Conservation (phyloP, 2,888 invertebrate species). For the Campoplex nolae region DNA sequence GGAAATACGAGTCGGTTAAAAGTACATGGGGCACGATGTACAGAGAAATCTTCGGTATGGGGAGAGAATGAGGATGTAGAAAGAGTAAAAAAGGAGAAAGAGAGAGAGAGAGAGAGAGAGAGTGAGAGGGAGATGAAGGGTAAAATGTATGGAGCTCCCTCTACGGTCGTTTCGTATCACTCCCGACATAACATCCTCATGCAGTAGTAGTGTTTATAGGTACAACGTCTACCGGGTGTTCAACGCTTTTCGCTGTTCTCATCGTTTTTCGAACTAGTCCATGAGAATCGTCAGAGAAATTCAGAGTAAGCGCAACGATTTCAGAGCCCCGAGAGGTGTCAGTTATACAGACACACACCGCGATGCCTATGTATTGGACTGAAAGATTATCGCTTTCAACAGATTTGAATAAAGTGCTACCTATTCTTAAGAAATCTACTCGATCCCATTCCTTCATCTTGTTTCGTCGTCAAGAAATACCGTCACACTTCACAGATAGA, state of each 20-base stretch:
- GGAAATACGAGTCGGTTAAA: constrained; percentile 78
- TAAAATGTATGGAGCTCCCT: not conserved
- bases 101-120: too few relatives aligned
- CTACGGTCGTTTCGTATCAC: constrained; percentile 11
- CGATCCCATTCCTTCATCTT: constrained; percentile 41
- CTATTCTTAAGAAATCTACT: constrained; percentile 20
- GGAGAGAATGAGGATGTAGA: constrained; percentile 50
- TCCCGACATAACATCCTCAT: constrained; percentile 15
- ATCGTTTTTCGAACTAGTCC: not conserved
- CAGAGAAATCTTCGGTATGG: constrained; percentile 37
- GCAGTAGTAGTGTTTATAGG: constrained; percentile 29
- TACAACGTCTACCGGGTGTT: constrained; percentile 16
- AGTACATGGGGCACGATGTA: constrained; percentile 63
- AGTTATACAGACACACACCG: not conserved
- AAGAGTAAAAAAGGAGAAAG: not conserved
- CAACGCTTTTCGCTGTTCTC: constrained; percentile 1
- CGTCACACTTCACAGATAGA: constrained; percentile 32
- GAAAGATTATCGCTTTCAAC: constrained; percentile 16
- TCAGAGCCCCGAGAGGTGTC: not conserved
- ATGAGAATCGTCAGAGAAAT: constrained; percentile 1
- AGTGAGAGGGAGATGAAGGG: not conserved
- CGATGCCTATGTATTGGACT: not conserved
- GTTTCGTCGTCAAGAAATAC: constrained; percentile 23
- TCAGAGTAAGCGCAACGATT: not conserved
- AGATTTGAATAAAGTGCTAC: constrained; percentile 46